A percentile compares a stretch with the other conserved stretches of the same genome.
Conservation (phyloP, 2,797 vertebrate species). For the Protosalanx chinensis region DNA sequence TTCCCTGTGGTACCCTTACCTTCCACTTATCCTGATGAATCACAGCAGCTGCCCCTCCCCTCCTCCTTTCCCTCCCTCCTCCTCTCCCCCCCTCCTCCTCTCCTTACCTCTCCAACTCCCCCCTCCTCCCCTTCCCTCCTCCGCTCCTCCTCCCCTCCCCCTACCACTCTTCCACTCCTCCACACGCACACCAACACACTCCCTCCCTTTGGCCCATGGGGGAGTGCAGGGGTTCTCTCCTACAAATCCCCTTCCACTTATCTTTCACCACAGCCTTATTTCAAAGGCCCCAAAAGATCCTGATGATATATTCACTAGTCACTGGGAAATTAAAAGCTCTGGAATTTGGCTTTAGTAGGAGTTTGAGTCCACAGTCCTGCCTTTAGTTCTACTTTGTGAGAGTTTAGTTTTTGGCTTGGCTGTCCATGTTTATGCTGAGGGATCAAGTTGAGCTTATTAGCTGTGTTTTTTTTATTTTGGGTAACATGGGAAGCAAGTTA, state of each 20-base stretch:
- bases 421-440: neutral
- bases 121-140: too few relatives aligned
- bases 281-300: slow-evolving; percentile 12
- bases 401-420: neutral
- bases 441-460: neutral
- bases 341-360: slow-evolving; percentile 2
- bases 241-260: slow-evolving; percentile 46
- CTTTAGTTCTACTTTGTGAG: neutral
- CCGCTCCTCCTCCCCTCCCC: neutral
- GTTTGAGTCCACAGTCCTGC: neutral
- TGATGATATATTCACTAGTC: slow-evolving; percentile 4
- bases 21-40: too few relatives aligned
- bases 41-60: neutral
- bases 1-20: too few relatives aligned
- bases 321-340: slow-evolving; percentile 7
- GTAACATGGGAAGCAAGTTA: neutral
- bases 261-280: slow-evolving; percentile 22
- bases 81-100: neutral
- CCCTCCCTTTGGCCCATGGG: slow-evolving; percentile 13
- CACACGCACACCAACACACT: slow-evolving; percentile 2
- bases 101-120: too few relatives aligned
- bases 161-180: neutral
- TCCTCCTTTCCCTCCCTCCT: neutral
- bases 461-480: neutral
- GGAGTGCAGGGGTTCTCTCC: slow-evolving; percentile 79